Evolutionary conservation across 2,888 invertebrate genomes (phyloP), one percentile per base, ranked within the genome.

Genomic region (Mechanitis mazaeus): DNA sequence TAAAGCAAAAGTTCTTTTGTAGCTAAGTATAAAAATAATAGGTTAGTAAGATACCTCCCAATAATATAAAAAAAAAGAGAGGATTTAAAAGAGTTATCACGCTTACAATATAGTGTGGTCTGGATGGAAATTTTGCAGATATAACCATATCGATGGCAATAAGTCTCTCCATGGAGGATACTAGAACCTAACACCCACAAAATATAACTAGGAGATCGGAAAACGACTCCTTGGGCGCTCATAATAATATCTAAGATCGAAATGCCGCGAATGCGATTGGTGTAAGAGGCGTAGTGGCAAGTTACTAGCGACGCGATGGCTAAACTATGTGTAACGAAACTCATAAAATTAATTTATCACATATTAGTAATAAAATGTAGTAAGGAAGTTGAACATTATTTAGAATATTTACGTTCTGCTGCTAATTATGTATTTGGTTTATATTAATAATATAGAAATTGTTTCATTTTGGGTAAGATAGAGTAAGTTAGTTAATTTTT

Each of bases 231-330:
- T 84, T 72, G 64, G 88, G 79, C 84, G 82, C 78, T 75, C 84
- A 80, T 87, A 80, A 84, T 84, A 81, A 85, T 85, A 86, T 84
- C 84, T 82, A 77, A 75, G 71, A 75, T 83, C 85, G 86, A 86
- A 87, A 84, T 83, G 78, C 81, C 75, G 75, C 71, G 76, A 71
- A 73, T 70, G 77, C 75, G 74, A 71, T 61, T 72, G 69, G 68
- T 55, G 58, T 54, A 28, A 9, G 42, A 11, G 33, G 38, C n/a
- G 58, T 38, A 55, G 45, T 28, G 28, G 46, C 38, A 56, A 4
- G 31, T 35, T 4, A 55, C 38, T 56, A 54, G 38, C 38, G 38
- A 38, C 38, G 38, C 38, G 5, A 38, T 38, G 4, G 38, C 38
- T 38, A 7, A 38, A 38, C 7, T 38, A 38, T 38, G 38, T 7